These are phyloP conservation scores for Hydrophis major DNA, from an alignment of 2,797 vertebrate genomes.

Conservation along the genomic window DNA sequence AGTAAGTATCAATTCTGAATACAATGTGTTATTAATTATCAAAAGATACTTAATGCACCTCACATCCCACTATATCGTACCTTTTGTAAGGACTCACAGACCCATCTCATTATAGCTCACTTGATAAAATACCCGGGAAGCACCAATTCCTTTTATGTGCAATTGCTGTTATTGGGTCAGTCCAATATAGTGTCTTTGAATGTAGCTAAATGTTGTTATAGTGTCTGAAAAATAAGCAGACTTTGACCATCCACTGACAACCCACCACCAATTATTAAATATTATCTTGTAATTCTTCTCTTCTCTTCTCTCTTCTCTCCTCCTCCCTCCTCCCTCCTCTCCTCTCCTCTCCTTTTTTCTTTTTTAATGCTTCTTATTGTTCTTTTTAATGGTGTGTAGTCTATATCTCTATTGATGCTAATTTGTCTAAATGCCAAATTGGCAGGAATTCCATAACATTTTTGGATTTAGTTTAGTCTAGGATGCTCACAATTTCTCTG, in stretches of 20 bases:
- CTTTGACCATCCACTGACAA: background rate
- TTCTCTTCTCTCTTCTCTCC: no score
- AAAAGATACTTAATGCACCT: background rate
- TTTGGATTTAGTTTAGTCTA: background rate
- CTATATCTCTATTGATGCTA: background rate
- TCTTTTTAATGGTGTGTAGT: background rate
- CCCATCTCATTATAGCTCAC: background rate
- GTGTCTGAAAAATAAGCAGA: background rate
- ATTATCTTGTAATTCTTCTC: background rate
- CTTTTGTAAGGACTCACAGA: background rate
- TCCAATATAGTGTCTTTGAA: background rate
- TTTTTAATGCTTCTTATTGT: background rate
- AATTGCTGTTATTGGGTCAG: background rate
- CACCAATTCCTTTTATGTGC: background rate
- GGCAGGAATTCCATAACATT: background rate
- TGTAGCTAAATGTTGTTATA: background rate
- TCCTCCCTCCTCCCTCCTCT: fast-evolving
- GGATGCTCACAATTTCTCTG: background rate
- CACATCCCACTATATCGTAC: background rate
- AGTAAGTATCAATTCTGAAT: conserved; percentile 74
- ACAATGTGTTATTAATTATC: background rate
- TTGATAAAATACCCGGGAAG: background rate
- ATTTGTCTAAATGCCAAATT: background rate
- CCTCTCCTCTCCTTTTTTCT: fast-evolving
- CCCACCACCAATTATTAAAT: background rate